These are phyloP conservation scores for Plecturocebus donacophilus DNA, from an alignment of 2,113 vertebrate genomes.

Conservation along the genomic window DNA sequence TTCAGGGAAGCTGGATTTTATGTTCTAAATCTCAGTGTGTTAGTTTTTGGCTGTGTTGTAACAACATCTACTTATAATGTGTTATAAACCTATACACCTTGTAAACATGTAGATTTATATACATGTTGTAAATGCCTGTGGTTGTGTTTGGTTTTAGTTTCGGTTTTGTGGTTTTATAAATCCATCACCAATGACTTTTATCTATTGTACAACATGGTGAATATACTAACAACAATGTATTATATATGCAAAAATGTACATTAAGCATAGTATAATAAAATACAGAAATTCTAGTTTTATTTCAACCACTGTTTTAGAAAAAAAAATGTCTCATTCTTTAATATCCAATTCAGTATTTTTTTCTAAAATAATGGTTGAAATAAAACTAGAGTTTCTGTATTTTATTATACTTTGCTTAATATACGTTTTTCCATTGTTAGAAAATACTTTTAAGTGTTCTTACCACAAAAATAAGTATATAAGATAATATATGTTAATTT, in stretches of 20 bases:
- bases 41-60: not conserved
- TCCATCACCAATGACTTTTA: not conserved
- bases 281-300: not conserved
- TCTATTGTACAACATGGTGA: not conserved
- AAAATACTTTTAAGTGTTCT: not conserved
- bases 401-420: constrained; percentile 19
- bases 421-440: not conserved
- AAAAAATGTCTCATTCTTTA: not conserved
- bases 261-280: constrained; percentile 28
- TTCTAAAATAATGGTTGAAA: not conserved
- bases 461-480: not conserved
- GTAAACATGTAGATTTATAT: not conserved
- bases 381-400: not conserved
- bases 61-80: not conserved
- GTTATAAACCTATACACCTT: not conserved
- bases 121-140: not conserved
- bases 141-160: not conserved
- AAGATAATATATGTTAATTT: not conserved
- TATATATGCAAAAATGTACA: not conserved
- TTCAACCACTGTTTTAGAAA: not conserved
- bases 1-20: not conserved
- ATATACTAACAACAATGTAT: not conserved
- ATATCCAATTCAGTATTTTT: constrained; percentile 18
- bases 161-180: constrained; percentile 14
- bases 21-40: not conserved